phyloP scores from a whole-genome alignment of 2,888 invertebrate species.

The Drosophila histrio region DNA sequence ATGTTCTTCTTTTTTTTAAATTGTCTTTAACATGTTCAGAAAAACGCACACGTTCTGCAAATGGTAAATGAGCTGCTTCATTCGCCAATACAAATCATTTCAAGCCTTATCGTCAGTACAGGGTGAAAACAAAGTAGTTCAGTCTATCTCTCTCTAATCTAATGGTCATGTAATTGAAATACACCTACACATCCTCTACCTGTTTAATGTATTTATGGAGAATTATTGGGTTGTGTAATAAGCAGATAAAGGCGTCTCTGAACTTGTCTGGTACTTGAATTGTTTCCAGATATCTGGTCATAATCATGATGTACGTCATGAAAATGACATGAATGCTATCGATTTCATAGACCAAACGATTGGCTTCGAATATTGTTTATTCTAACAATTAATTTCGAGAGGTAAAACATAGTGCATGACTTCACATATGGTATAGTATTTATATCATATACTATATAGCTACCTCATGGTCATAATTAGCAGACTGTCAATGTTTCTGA shows the following conservation, averaged over 20 bases:
- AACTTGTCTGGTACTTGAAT: too few relatives aligned
- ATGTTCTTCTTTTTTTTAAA: constrained; percentile 4
- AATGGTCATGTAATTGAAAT: neutral
- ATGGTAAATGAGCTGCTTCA: constrained; percentile 52
- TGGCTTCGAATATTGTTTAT: too few relatives aligned
- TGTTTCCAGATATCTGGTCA: too few relatives aligned
- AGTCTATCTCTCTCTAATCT: neutral
- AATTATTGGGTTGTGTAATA: neutral
- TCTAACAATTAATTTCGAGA: too few relatives aligned
- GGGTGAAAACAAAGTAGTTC: neutral
- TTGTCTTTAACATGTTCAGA: constrained; percentile 33
- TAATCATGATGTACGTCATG: too few relatives aligned
- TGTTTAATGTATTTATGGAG: neutral
- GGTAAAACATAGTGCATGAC: too few relatives aligned
- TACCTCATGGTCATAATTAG: too few relatives aligned
- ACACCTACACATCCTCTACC: neutral
- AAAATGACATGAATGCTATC: too few relatives aligned
- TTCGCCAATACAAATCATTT: constrained; percentile 50
- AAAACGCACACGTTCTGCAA: constrained; percentile 25
- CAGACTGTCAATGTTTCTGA: too few relatives aligned
- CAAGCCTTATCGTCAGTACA: constrained; percentile 8
- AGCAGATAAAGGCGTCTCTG: neutral
- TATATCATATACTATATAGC: too few relatives aligned
- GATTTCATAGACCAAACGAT: too few relatives aligned
- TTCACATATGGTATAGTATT: too few relatives aligned